Conservation (phyloP, 2,113 vertebrate genomes). For the Austrofundulus limnaeus region DNA sequence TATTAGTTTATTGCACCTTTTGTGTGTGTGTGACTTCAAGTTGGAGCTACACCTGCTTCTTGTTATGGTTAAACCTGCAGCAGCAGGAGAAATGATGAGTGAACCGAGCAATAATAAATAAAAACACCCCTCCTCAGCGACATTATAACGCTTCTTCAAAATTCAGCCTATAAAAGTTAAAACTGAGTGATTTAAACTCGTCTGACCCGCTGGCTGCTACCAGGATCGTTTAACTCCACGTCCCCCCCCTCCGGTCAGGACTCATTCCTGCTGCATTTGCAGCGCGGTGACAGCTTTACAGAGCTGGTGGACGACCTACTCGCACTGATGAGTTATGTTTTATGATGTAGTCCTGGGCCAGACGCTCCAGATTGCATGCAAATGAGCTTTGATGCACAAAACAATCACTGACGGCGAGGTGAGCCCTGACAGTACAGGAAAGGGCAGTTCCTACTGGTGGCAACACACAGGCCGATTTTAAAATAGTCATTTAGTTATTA, state of each 20-base stretch:
- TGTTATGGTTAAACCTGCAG: constrained; percentile 5
- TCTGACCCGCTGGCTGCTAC: constrained; percentile 24
- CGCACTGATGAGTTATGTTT: constrained; percentile 64
- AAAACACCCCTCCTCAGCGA: constrained; percentile 6
- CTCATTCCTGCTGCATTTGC: constrained; percentile 75
- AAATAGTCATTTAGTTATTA: neutral
- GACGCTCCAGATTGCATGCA: constrained; percentile 54
- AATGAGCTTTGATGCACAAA: constrained; percentile 59
- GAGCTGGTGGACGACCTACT: constrained; percentile 64
- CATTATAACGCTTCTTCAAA: neutral
- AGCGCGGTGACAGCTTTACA: constrained; percentile 75
- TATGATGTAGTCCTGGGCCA: constrained; percentile 55
- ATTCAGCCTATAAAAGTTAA: constrained; percentile 20
- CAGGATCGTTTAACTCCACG: constrained; percentile 40
- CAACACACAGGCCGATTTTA: neutral
- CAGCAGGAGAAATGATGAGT: constrained; percentile 5
- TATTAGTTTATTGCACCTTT: constrained; percentile 1
- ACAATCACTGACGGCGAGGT: constrained; percentile 34
- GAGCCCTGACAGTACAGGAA: constrained; percentile 11
- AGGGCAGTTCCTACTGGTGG: constrained; percentile 29
- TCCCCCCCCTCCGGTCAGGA: constrained; percentile 44
- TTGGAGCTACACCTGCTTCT: constrained; percentile 43
- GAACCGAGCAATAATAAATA: constrained; percentile 17
- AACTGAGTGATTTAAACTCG: neutral
- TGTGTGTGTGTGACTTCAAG: neutral